These are phyloP conservation scores for Pardosa pseudoannulata DNA, from an alignment of 2,888 invertebrate species.

Conservation along the genomic window DNA sequence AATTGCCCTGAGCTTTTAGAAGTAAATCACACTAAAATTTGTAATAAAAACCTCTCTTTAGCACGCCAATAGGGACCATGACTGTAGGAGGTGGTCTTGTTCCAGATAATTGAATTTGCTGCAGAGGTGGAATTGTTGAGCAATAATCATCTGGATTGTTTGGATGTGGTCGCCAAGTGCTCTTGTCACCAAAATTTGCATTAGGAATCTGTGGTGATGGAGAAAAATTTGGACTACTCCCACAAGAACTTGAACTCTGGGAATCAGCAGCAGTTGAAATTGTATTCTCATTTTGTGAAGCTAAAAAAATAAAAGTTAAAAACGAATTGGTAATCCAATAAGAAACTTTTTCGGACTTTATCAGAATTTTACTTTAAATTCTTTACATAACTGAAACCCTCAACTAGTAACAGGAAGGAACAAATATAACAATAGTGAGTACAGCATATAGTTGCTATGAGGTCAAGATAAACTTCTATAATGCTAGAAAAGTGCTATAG, in stretches of 20 bases:
- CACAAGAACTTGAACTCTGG: constrained; percentile 64
- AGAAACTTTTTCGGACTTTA: too few relatives aligned
- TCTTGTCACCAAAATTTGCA: constrained; percentile 49
- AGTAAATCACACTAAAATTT: too few relatives aligned
- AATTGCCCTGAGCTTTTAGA: too few relatives aligned
- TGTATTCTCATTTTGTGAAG: constrained; percentile 38
- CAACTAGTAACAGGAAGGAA: too few relatives aligned
- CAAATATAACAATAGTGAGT: too few relatives aligned
- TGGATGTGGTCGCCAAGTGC: constrained; percentile 83
- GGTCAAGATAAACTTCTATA: too few relatives aligned
- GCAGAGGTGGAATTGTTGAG: constrained; percentile 87
- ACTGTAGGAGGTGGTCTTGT: constrained; percentile 83
- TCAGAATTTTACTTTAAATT: too few relatives aligned
- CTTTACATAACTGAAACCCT: too few relatives aligned
- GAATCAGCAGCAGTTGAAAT: constrained; percentile 32
- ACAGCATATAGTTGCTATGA: too few relatives aligned
- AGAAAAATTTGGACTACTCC: constrained; percentile 67
- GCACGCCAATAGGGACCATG: constrained; percentile 90
- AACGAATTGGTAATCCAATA: too few relatives aligned
- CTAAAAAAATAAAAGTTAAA: too few relatives aligned
- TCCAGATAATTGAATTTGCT: constrained; percentile 82
- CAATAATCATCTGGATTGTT: constrained; percentile 93
- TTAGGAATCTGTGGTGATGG: constrained; percentile 34
- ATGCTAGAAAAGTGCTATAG: too few relatives aligned
- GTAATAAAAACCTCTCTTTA: constrained; percentile 77